Conservation (phyloP, 2,113 vertebrate genomes). For the Copsychus sechellarum region DNA sequence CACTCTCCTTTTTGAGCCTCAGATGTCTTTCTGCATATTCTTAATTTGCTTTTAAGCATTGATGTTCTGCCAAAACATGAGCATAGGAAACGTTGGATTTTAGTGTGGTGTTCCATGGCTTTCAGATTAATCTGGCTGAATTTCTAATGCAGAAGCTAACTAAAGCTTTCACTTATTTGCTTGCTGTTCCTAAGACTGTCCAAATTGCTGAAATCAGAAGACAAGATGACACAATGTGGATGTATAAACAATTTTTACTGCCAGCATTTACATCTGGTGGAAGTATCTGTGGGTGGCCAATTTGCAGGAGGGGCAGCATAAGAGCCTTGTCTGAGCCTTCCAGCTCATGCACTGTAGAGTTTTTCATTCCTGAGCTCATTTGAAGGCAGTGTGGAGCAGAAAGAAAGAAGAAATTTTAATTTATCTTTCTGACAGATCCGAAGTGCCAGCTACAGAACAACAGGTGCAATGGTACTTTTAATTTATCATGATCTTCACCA, state of each 20-base stretch:
- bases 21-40: neutral
- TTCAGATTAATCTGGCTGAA: neutral
- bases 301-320: neutral
- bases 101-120: neutral
- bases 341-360: neutral
- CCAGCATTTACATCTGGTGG: neutral
- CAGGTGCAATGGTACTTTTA: neutral
- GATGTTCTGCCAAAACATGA: neutral
- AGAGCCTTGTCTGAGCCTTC: neutral
- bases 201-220: neutral
- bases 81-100: neutral
- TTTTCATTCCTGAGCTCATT: neutral
- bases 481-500: neutral
- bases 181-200: rapidly evolving
- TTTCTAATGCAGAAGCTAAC: neutral
- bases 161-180: neutral
- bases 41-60: neutral
- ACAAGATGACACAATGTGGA: neutral
- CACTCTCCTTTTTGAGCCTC: neutral
- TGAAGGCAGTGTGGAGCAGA: neutral
- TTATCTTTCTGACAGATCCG: neutral
- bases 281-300: neutral
- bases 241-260: neutral
- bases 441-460: neutral
- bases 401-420: neutral